These are phyloP conservation scores for Eretmocerus hayati DNA, from an alignment of 2,888 invertebrate species.

Conservation along the genomic window DNA sequence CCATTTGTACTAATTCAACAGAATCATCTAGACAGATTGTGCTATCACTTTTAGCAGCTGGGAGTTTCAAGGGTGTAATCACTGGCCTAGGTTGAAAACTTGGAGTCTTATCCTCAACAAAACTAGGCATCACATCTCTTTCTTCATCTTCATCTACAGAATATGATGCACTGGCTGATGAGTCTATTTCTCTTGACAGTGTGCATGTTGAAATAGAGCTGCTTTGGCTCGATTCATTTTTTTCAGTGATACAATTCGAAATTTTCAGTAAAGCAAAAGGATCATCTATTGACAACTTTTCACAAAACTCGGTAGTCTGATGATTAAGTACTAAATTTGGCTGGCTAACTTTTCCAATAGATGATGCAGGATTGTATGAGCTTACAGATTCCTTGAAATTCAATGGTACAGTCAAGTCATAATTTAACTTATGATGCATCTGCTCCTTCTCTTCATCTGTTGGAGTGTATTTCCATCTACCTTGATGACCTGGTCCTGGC, in stretches of 20 bases:
- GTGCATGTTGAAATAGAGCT: background rate
- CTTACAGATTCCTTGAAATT: constrained; percentile 75
- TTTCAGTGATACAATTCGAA: constrained; percentile 23
- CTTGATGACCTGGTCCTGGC: constrained; percentile 65
- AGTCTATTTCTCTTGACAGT: background rate
- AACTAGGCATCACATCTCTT: background rate
- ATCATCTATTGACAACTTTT: constrained; percentile 69
- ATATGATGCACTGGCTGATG: background rate
- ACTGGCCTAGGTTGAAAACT: background rate
- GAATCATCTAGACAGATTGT: constrained; percentile 5
- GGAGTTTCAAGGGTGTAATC: constrained; percentile 23
- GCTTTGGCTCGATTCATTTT: background rate
- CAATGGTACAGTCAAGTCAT: constrained; percentile 63
- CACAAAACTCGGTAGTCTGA: constrained; percentile 64
- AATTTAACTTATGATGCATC: constrained; percentile 58
- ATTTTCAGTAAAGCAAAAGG: constrained; percentile 59
- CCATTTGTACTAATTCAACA: background rate
- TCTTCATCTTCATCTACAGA: constrained; percentile 6
- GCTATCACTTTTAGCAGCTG: constrained; percentile 19
- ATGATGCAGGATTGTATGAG: constrained; percentile 50
- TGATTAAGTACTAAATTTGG: constrained; percentile 54
- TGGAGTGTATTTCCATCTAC: constrained; percentile 68
- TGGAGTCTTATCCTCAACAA: constrained; percentile 13
- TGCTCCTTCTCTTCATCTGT: constrained; percentile 65
- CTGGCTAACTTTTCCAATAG: constrained; percentile 27